Conservation (phyloP, 2,888 invertebrate species). For the Busseola fusca region DNA sequence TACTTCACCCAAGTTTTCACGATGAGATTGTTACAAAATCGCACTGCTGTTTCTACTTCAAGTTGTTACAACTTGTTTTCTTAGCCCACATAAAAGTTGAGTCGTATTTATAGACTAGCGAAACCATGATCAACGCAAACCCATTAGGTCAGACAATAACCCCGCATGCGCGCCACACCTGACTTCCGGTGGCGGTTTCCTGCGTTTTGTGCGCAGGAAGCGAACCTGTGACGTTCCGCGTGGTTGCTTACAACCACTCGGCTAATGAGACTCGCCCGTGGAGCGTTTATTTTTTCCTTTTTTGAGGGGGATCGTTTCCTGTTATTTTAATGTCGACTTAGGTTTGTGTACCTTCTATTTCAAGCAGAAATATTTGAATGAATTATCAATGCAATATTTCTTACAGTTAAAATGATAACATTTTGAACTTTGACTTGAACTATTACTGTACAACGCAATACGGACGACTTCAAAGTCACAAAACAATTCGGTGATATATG, state of each 20-base stretch:
- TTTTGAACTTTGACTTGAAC: slow-evolving; percentile 2
- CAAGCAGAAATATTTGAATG: not conserved
- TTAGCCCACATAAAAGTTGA: not conserved
- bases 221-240: slow-evolving; percentile 75
- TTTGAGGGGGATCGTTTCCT: slow-evolving; percentile 24
- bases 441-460: not conserved
- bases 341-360: not conserved
- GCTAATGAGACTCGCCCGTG: slow-evolving; percentile 19
- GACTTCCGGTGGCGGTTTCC: slow-evolving; percentile 79
- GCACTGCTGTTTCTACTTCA: too few species aligned
- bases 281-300: not conserved
- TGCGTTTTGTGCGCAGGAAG: slow-evolving; percentile 74
- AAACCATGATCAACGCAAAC: slow-evolving; percentile 47
- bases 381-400: not conserved
- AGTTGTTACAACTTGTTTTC: not conserved
- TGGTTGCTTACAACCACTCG: slow-evolving; percentile 59
- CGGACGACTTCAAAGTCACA: slow-evolving; percentile 6
- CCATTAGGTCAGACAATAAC: slow-evolving; percentile 56
- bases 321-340: not conserved
- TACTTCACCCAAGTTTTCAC: too few species aligned
- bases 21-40: too few species aligned
- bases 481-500: not conserved
- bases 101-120: slow-evolving; percentile 9
- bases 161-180: slow-evolving; percentile 70
- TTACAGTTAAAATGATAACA: not conserved